phyloP scores from a whole-genome alignment of 2,888 invertebrate genomes.

The Lithophane socia region DNA sequence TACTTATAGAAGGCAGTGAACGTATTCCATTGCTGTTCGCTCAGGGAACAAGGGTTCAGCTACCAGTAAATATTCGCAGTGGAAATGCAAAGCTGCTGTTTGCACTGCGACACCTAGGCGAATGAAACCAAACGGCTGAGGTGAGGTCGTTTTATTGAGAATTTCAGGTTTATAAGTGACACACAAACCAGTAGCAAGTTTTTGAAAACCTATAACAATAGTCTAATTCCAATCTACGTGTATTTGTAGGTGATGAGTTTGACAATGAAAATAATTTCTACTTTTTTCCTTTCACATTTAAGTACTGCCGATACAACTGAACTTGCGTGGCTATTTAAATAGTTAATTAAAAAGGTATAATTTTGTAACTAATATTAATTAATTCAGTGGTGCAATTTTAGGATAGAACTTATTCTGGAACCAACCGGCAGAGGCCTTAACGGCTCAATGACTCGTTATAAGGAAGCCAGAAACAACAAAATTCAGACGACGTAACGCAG shows the following conservation, averaged over 20 bases:
- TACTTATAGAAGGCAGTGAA: neutral
- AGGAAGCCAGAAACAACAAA: neutral
- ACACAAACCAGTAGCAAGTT: neutral
- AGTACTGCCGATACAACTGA: no score
- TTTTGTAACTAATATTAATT: neutral
- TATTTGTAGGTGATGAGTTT: neutral
- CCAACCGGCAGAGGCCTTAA: neutral
- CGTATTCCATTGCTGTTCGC: neutral
- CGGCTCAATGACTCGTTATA: neutral
- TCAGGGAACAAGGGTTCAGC: neutral
- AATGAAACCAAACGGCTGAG: neutral
- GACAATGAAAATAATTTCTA: neutral
- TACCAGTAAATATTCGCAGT: neutral
- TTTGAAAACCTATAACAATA: neutral
- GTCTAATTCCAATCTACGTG: neutral
- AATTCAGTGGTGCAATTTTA: neutral
- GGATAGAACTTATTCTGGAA: neutral
- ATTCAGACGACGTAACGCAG: neutral
- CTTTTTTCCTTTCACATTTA: neutral
- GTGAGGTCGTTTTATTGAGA: neutral
- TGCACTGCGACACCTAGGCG: conserved; percentile 17
- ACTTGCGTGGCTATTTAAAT: neutral
- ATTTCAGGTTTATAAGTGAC: neutral
- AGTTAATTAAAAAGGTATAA: neutral
- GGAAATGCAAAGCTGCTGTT: conserved; percentile 23